Conservation (phyloP, 2,888 invertebrate species). For the Nipponacmea schrenckii region DNA sequence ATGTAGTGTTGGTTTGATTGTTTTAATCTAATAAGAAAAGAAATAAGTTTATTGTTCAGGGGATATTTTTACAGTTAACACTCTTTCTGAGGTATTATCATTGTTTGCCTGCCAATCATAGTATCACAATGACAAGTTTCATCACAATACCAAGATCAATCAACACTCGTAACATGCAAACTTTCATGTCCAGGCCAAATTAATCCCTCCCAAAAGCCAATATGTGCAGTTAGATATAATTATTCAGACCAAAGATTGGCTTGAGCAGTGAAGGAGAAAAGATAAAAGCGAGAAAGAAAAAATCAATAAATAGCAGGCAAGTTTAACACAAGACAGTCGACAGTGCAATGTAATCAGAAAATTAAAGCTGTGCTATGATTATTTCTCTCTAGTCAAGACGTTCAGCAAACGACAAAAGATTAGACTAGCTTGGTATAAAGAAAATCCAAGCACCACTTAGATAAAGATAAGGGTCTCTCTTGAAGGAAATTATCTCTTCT, state of each 20-base stretch:
- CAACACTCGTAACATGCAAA: constrained; percentile 6
- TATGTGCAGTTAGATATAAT: constrained; percentile 7
- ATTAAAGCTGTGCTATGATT: constrained; percentile 7
- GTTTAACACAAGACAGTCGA: constrained; percentile 9
- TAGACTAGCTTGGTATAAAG: constrained; percentile 3
- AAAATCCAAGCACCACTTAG: constrained; percentile 5
- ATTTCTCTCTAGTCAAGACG: background rate
- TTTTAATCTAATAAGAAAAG: too few species aligned
- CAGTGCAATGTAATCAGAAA: constrained; percentile 8
- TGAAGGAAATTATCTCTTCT: constrained; percentile 6
- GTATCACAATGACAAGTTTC: background rate
- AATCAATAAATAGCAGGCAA: constrained; percentile 18
- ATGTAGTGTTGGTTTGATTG: too few species aligned
- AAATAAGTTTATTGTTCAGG: too few species aligned
- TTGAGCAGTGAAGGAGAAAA: constrained; percentile 8
- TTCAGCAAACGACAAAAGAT: constrained; percentile 3
- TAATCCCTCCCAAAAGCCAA: constrained; percentile 7
- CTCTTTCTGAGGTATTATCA: background rate
- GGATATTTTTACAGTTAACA: too few species aligned
- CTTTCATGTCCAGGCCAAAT: constrained; percentile 1
- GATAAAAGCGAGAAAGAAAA: constrained; percentile 8
- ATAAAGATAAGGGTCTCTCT: constrained; percentile 6
- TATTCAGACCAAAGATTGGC: constrained; percentile 4
- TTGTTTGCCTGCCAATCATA: background rate
- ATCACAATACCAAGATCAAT: background rate